Evolutionary conservation across 2,113 vertebrate species (phyloP).

Genomic region (Pica pica): DNA sequence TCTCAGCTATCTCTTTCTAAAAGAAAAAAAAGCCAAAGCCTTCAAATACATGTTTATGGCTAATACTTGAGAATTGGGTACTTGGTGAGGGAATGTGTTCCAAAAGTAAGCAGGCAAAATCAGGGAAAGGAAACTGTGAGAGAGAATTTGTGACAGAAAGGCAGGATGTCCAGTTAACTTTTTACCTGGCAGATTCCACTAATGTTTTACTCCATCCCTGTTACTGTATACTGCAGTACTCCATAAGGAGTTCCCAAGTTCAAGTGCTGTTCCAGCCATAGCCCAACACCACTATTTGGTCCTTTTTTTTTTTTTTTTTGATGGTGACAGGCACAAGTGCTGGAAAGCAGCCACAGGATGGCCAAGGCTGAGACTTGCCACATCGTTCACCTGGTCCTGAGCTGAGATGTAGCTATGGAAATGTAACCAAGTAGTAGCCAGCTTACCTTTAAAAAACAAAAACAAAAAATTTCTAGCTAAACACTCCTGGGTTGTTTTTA

Average conservation of each 20-base stretch:
- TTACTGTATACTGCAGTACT: not conserved
- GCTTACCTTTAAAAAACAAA: not conserved
- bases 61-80: not conserved
- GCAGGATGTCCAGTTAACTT: not conserved
- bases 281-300: fast-evolving
- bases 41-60: not conserved
- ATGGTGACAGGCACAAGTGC: not conserved
- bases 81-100: not conserved
- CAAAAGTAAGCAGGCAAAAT: not conserved
- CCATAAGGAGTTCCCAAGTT: not conserved
- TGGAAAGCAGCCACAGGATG: not conserved
- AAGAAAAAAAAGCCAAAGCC: not conserved
- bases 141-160: not conserved
- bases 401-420: not conserved
- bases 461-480: not conserved
- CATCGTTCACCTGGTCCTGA: not conserved
- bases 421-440: not conserved
- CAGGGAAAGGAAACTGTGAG: not conserved
- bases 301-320: not conserved
- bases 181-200: not conserved
- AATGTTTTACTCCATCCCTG: not conserved
- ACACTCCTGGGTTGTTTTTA: not conserved
- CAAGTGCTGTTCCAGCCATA: not conserved
- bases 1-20: not conserved
- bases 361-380: not conserved